Percentiles rank a stretch among this genome's conserved stretches.
Conservation (phyloP, 2,113 vertebrate genomes). For the Trinectes maculatus region DNA sequence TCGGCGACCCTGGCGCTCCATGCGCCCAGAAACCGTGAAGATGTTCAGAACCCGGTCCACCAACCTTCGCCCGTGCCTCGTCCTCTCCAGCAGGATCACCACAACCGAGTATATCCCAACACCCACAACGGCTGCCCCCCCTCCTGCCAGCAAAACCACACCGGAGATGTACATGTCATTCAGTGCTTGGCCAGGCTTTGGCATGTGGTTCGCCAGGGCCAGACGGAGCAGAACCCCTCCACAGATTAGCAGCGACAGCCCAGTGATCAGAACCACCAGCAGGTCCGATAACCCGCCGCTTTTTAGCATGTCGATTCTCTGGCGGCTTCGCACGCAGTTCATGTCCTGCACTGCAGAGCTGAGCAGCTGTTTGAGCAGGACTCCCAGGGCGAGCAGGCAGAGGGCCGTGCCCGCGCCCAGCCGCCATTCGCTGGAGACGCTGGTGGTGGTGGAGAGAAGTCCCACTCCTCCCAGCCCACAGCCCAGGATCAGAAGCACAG, state of each 20-base stretch:
- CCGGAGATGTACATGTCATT: constrained; percentile 93
- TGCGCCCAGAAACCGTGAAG: constrained; percentile 91
- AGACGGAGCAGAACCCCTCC: constrained; percentile 88
- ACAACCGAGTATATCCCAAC: constrained; percentile 85
- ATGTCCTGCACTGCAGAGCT: constrained; percentile 98
- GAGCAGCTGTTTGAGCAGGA: constrained; percentile 95
- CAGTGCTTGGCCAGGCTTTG: constrained; percentile 81
- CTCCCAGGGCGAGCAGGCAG: constrained; percentile 91
- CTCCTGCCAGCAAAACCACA: constrained; percentile 85
- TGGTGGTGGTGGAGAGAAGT: constrained; percentile 94
- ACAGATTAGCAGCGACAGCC: constrained; percentile 87
- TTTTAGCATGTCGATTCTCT: constrained; percentile 90
- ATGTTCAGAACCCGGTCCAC: constrained; percentile 79
- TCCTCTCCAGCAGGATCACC: constrained; percentile 75
- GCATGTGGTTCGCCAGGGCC: constrained; percentile 86
- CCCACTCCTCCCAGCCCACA: constrained; percentile 91
- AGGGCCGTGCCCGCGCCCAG: constrained; percentile 89
- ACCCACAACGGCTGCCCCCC: constrained; percentile 84
- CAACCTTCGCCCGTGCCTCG: constrained; percentile 68
- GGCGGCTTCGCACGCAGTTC: constrained; percentile 93
- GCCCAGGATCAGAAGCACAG: constrained; percentile 89
- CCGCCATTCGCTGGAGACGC: constrained; percentile 94
- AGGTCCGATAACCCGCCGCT: constrained; percentile 91
- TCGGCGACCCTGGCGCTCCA: constrained; percentile 78
- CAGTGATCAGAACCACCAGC: constrained; percentile 87